Conservation (phyloP, 2,113 vertebrate genomes). For the Hydropotes inermis region DNA sequence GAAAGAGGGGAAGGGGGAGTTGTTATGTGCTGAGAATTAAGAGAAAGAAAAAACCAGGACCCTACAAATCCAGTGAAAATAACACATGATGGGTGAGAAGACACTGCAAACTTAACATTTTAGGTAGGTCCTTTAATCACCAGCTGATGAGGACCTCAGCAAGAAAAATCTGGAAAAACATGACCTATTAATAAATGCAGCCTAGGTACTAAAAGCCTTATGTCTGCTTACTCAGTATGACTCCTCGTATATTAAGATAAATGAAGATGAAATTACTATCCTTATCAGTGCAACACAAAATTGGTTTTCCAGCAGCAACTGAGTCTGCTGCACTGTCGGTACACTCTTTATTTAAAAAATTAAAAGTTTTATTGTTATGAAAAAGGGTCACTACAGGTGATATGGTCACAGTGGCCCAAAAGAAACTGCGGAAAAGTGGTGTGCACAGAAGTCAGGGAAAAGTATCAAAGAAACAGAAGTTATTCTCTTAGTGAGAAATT, state of each 20-base stretch:
- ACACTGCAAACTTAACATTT: slow-evolving; percentile 11
- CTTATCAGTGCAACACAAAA: background rate
- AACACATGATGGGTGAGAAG: background rate
- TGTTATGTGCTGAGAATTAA: background rate
- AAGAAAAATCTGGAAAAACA: slow-evolving; percentile 25
- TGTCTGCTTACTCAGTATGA: background rate
- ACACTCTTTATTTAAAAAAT: background rate
- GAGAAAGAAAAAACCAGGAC: background rate
- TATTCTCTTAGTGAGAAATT: background rate
- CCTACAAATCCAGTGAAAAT: background rate
- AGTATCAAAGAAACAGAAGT: background rate
- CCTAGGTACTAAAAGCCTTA: background rate
- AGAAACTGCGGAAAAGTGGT: background rate
- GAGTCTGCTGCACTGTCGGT: background rate
- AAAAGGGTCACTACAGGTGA: background rate
- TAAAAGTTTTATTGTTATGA: background rate
- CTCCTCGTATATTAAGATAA: background rate
- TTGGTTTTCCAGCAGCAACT: background rate
- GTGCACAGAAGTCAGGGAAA: background rate
- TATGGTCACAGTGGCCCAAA: background rate
- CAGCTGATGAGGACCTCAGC: background rate
- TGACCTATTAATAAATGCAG: slow-evolving; percentile 17
- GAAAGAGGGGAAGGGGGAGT: background rate
- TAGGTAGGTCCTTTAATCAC: background rate
- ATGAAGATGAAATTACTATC: background rate